Conservation (phyloP, 2,113 vertebrate species). For the Bombycilla garrulus region DNA sequence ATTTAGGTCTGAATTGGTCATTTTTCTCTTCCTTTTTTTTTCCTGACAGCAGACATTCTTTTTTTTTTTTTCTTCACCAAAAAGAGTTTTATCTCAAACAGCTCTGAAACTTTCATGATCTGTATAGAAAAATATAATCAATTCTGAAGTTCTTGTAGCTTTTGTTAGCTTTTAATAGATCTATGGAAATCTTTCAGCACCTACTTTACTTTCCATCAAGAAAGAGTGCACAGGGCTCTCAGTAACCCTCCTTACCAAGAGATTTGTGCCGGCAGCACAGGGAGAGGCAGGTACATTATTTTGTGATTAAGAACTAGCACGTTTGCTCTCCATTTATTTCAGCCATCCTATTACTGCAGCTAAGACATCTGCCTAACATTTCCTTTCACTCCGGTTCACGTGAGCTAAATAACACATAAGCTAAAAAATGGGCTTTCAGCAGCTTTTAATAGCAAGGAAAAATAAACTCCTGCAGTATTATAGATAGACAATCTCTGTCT, state of each 20-base stretch:
- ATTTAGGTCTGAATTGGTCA: constrained; percentile 7
- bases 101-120: neutral
- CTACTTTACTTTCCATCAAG: neutral
- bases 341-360: neutral
- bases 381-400: neutral
- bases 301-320: constrained; percentile 18
- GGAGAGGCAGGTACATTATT: neutral
- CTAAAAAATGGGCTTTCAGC: neutral
- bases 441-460: constrained; percentile 30
- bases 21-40: neutral
- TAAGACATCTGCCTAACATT: constrained; percentile 25
- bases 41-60: neutral
- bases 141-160: neutral
- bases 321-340: neutral
- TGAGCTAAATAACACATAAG: neutral
- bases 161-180: neutral
- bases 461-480: neutral
- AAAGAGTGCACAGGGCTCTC: neutral
- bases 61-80: neutral
- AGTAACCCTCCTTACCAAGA: neutral
- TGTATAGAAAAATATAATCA: neutral
- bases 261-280: rapidly evolving
- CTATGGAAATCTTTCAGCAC: neutral
- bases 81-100: neutral
- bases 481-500: neutral